Evolutionary conservation across 1,140 invertebrate genomes (phyloP).

Genomic region (Camponotus vicinus): DNA sequence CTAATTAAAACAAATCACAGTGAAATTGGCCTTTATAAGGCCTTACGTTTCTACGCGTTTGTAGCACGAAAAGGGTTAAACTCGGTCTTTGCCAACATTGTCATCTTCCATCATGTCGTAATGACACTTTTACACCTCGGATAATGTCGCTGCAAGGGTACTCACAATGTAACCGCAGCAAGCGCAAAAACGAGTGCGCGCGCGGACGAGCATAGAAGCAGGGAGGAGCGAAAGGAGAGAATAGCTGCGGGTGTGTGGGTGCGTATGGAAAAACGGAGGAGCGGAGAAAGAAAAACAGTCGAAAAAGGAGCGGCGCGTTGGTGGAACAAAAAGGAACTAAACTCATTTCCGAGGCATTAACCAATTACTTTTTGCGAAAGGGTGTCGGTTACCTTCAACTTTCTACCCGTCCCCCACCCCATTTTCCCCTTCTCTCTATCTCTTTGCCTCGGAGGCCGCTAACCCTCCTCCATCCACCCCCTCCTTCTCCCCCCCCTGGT

Average conservation of each 20-base stretch:
- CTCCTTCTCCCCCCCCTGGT: conserved; percentile 39
- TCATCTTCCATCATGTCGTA: conserved; percentile 64
- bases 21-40: conserved; percentile 9
- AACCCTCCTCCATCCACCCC: conserved; percentile 59
- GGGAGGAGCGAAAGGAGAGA: neutral
- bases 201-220: conserved; percentile 31
- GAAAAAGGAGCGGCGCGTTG: conserved; percentile 78
- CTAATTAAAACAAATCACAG: conserved; percentile 17
- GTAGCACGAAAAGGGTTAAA: conserved; percentile 13
- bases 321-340: conserved; percentile 83
- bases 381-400: conserved; percentile 83
- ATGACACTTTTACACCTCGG: conserved; percentile 78
- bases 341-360: conserved; percentile 86
- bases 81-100: conserved; percentile 42
- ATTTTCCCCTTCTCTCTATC: conserved; percentile 51
- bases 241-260: conserved; percentile 11
- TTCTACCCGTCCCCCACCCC: conserved; percentile 57
- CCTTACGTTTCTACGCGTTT: conserved; percentile 25
- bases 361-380: conserved; percentile 86
- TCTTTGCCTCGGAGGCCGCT: conserved; percentile 52
- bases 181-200: conserved; percentile 70
- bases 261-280: conserved; percentile 64
- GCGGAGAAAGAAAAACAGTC: conserved; percentile 60
- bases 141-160: conserved; percentile 76
- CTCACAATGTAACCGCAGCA: conserved; percentile 74